Evolutionary conservation across 2,113 vertebrate species (phyloP).

Genomic region (rabbit (Oryctolagus cuniculus)): mOryCun1.1 NC_091447.1:31329001-31329500

Average conservation of each 20-base stretch:
- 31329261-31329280: neutral
- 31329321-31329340: slow-evolving; percentile 6
- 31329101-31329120: accelerated
- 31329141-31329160: neutral
- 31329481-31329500: neutral
- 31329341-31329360: neutral
- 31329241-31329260: neutral
- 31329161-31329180: neutral
- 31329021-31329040: neutral
- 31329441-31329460: neutral
- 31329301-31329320: neutral
- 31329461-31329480: neutral
- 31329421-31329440: neutral
- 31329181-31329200: neutral
- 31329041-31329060: neutral
- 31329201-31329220: neutral
- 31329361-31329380: neutral
- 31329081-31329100: accelerated
- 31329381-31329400: neutral
- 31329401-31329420: neutral
- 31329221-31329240: neutral
- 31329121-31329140: too few species aligned
- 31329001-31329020: neutral
- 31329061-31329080: neutral
- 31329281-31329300: neutral